A percentile compares a stretch with the other conserved stretches of the same genome.
phyloP scores from a whole-genome alignment of 2,888 invertebrate species.

The Epistrophe eligans region DNA sequence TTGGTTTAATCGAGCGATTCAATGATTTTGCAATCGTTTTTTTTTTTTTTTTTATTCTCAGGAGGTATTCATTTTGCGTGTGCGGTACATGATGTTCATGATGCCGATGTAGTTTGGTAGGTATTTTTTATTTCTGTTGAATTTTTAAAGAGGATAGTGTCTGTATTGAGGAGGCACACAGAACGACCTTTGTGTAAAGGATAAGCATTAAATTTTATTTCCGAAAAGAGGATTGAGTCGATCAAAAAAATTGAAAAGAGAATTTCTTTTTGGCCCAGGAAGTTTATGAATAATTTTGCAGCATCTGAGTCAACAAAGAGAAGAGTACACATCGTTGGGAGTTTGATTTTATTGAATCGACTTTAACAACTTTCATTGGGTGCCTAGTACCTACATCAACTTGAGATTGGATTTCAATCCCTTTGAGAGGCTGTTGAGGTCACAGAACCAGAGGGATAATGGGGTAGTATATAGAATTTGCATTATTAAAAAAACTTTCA shows the following conservation, averaged over 20 bases:
- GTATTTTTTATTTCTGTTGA: neutral
- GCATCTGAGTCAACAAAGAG: neutral
- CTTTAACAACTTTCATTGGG: no score
- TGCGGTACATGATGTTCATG: neutral
- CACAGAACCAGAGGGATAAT: no score
- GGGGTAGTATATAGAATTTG: no score
- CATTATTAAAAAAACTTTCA: no score
- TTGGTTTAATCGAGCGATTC: conserved; percentile 62
- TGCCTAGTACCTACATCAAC: no score
- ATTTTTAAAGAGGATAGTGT: conserved; percentile 1
- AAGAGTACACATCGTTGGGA: neutral
- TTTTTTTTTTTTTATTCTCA: neutral
- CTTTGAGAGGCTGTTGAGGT: no score
- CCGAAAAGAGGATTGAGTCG: conserved; percentile 4
- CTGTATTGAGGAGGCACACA: neutral
- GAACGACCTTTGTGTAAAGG: neutral
- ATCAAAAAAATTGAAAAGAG: neutral
- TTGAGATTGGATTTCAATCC: no score
- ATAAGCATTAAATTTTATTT: neutral
- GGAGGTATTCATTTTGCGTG: neutral
- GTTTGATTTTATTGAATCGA: neutral
- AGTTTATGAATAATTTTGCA: neutral
- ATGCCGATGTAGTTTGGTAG: neutral
- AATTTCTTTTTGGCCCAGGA: neutral
- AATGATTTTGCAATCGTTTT: conserved; percentile 38